These are phyloP conservation scores for Ernsta delagoae DNA, from an alignment of 2,888 invertebrate species.

Conservation along the genomic window DNA sequence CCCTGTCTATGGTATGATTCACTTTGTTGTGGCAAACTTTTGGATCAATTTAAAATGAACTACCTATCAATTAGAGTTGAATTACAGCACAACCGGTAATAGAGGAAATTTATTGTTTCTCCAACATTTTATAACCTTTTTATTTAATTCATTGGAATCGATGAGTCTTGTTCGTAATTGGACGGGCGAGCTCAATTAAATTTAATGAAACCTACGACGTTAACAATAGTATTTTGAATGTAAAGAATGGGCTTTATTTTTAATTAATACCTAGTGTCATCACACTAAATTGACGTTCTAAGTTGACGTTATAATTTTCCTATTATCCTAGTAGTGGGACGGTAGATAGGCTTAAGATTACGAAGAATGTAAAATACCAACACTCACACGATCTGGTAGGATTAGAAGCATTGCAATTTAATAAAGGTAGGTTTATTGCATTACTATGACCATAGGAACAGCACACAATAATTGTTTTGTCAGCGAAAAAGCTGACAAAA, in stretches of 20 bases:
- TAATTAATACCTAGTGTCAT: too few species aligned
- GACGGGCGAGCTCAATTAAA: constrained; percentile 55
- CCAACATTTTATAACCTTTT: constrained; percentile 76
- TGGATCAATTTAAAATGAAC: constrained; percentile 77
- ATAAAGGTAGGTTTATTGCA: too few species aligned
- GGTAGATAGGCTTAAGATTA: too few species aligned
- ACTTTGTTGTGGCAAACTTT: constrained; percentile 71
- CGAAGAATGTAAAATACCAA: too few species aligned
- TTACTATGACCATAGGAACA: too few species aligned
- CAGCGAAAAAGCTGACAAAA: too few species aligned
- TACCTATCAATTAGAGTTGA: constrained; percentile 80
- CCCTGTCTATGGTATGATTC: constrained; percentile 67
- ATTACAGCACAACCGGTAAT: constrained; percentile 73
- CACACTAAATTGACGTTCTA: not conserved
- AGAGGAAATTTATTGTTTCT: constrained; percentile 78
- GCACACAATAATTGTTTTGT: too few species aligned
- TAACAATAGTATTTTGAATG: constrained; percentile 2
- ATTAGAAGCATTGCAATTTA: too few species aligned
- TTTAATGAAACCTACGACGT: constrained; percentile 9
- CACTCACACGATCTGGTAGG: too few species aligned
- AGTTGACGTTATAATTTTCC: too few species aligned
- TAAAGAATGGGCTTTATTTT: not conserved
- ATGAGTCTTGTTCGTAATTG: constrained; percentile 64
- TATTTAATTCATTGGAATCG: constrained; percentile 79
- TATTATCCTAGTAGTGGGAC: too few species aligned